Percentiles rank a stretch among this genome's conserved stretches.
phyloP scores from a whole-genome alignment of 2,797 vertebrate genomes.

The Helostoma temminkii region DNA sequence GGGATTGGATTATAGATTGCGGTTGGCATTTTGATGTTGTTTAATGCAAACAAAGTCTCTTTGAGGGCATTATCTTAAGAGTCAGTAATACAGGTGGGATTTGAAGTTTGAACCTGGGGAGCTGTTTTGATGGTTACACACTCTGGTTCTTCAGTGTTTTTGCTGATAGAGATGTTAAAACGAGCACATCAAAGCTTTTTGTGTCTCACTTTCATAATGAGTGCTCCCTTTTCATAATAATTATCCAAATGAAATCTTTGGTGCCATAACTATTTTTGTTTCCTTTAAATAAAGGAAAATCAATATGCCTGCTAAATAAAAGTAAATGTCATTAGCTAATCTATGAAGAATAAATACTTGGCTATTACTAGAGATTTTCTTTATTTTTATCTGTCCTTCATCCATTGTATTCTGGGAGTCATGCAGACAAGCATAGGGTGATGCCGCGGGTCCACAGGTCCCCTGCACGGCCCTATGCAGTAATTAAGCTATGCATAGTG shows the following conservation, averaged over 20 bases:
- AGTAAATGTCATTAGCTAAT: constrained; percentile 17
- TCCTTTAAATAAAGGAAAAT: constrained; percentile 29
- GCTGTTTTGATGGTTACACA: constrained; percentile 41
- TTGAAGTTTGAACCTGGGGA: constrained; percentile 47
- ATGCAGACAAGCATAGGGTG: constrained; percentile 15
- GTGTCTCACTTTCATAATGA: constrained; percentile 34
- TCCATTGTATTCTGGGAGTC: constrained; percentile 15
- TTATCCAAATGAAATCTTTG: constrained; percentile 40
- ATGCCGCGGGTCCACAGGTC: constrained; percentile 18
- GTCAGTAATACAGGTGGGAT: constrained; percentile 46
- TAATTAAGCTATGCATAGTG: constrained; percentile 68
- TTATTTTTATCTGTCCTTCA: constrained; percentile 6
- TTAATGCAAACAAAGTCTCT: constrained; percentile 74
- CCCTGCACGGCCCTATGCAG: constrained; percentile 26
- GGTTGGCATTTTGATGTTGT: constrained; percentile 68
- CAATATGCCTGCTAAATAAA: constrained; percentile 18
- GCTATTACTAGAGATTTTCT: constrained; percentile 13
- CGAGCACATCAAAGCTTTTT: constrained; percentile 31
- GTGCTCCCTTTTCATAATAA: constrained; percentile 31
- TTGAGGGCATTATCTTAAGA: constrained; percentile 55
- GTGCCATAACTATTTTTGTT: constrained; percentile 36
- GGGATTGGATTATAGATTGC: constrained; percentile 73
- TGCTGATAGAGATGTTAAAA: constrained; percentile 39
- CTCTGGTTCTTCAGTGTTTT: constrained; percentile 16
- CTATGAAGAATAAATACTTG: constrained; percentile 2